These are phyloP conservation scores for Bombyx huttoni DNA, from an alignment of 2,888 invertebrate species.

Conservation along the genomic window DNA sequence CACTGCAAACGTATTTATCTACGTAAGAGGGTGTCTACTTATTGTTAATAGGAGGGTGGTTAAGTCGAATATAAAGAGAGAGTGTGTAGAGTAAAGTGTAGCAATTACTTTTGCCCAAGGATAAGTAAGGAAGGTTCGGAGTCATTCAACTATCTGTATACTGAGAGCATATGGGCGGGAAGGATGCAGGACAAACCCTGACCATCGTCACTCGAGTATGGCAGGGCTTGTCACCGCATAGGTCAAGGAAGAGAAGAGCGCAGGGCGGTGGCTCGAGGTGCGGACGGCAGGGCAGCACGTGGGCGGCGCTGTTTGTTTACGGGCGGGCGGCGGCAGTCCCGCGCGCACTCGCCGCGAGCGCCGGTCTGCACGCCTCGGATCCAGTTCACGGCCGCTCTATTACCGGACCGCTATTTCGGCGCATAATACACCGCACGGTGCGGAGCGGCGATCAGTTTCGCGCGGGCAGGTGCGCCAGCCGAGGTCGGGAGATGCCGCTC, in stretches of 20 bases:
- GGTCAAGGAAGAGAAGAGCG: slow-evolving; percentile 30
- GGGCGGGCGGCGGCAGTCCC: slow-evolving; percentile 29
- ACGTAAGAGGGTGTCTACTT: too few species aligned
- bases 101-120: too few species aligned
- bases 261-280: slow-evolving; percentile 10
- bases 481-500: slow-evolving; percentile 27
- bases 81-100: too few species aligned
- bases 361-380: slow-evolving; percentile 42
- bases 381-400: slow-evolving; percentile 70
- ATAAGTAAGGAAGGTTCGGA: too few species aligned
- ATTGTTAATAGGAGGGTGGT: too few species aligned
- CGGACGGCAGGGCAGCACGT: slow-evolving; percentile 21
- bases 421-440: slow-evolving; percentile 55
- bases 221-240: slow-evolving; percentile 32
- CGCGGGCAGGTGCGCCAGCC: slow-evolving; percentile 57
- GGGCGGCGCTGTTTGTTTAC: slow-evolving; percentile 37
- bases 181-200: slow-evolving; percentile 14
- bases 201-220: slow-evolving; percentile 34
- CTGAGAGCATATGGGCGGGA: not conserved
- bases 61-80: too few species aligned
- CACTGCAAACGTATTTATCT: too few species aligned
- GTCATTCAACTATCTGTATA: too few species aligned
- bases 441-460: slow-evolving; percentile 55
- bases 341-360: slow-evolving; percentile 25
- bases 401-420: slow-evolving; percentile 64